Percentiles rank a stretch among this genome's conserved stretches.
These are phyloP conservation scores for Pleuronectes platessa DNA, from an alignment of 2,113 vertebrate species.

Conservation along the genomic window DNA sequence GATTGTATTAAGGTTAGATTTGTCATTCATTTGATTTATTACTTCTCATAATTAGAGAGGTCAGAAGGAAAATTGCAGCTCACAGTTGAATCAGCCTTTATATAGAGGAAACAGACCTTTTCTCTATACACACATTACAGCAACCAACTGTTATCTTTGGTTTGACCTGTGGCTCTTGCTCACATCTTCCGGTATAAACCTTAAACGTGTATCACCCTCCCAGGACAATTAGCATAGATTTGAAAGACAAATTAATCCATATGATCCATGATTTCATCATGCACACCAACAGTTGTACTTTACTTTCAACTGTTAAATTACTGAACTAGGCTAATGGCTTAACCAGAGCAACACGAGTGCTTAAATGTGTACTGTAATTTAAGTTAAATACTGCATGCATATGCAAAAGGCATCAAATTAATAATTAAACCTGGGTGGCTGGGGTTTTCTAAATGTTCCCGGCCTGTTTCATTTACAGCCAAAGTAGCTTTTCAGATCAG, in stretches of 20 bases:
- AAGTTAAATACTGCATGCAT: conserved; percentile 48
- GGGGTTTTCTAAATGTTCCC: conserved; percentile 19
- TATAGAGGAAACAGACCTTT: neutral
- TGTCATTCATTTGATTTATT: neutral
- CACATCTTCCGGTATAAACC: neutral
- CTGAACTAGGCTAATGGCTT: conserved; percentile 40
- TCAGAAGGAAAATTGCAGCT: neutral
- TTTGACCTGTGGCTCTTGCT: neutral
- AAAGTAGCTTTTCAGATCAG: conserved; percentile 31
- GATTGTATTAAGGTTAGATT: neutral
- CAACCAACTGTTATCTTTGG: neutral
- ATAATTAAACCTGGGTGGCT: conserved; percentile 36
- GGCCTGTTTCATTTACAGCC: conserved; percentile 35
- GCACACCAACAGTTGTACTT: conserved; percentile 2
- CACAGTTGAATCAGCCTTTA: neutral
- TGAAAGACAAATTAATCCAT: neutral
- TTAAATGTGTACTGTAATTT: conserved; percentile 29
- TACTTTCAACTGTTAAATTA: neutral
- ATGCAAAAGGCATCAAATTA: conserved; percentile 24
- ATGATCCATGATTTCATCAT: neutral
- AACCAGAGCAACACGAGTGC: conserved; percentile 9
- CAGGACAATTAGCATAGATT: neutral
- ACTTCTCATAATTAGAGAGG: neutral
- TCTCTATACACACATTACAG: neutral
- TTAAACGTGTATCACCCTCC: neutral